Base-by-base conservation (phyloP, 2,113 vertebrate species). In the Loxodonta africana region DNA sequence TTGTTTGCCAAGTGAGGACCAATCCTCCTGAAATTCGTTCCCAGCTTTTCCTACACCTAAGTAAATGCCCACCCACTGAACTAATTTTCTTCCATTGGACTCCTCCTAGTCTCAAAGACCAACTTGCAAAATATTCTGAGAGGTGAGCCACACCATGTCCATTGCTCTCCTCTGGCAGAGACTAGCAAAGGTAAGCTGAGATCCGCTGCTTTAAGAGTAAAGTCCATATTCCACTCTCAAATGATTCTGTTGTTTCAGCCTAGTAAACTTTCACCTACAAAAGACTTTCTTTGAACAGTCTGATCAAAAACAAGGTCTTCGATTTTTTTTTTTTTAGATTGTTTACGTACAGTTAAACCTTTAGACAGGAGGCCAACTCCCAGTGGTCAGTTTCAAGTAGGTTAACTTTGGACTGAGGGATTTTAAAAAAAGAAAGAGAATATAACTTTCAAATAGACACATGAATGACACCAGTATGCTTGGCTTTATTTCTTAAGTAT, bases 261-360 rank as follows among this genome's bases (percentile, higher is more conserved):
- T 95, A 83, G 57, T 98, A 98, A 98, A 98, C 98, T 98, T 97
- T 98, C 81, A 98, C 98, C 97, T 91, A 98, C 95, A 97, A 96
- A 97, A 69, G 37, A 94, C 90, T 96, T 96, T 97, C 97, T 98
- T 97, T 98, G 95, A 97, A 51, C 77, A 88, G 93, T 95, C 96
- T 94, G 97, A 98, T 98, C 73, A 97, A 98, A 98, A 98, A 97
- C 97, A 98, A 98, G 82, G 25, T 95, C 87, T 96, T 97, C 60
- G 71, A 15, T 74, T 87, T 3, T 41, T 93, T 90, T 83, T 96
- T 96, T 96, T 94, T 89, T 25, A 28, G 88, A 95, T 97, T 98
- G 87, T 98, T 98, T 98, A 95, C 0, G 2, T 86, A 90, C 74
- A 89, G 81, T 81, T 96, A 96, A 98, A 97, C 90, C 88, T 88